Evolutionary conservation across 2,888 invertebrate species (phyloP).

Genomic region (Trichogramma evanescens): DNA sequence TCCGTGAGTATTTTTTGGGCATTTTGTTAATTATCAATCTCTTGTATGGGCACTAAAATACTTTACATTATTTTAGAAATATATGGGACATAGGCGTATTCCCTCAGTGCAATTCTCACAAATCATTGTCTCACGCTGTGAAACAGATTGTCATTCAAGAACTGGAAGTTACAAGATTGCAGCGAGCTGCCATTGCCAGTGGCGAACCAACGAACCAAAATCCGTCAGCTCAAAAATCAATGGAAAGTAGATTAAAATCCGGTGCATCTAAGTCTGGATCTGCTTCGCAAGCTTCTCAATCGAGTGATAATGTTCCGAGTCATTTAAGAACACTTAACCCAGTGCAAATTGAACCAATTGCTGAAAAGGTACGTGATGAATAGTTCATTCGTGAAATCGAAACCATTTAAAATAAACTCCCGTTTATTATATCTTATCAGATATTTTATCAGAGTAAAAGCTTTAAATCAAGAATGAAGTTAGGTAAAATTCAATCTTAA

Average conservation of each 20-base stretch:
- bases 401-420: too few relatives aligned
- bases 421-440: too few relatives aligned
- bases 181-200: constrained; percentile 27
- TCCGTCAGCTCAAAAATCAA: neutral
- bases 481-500: too few relatives aligned
- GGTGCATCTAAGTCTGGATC: neutral
- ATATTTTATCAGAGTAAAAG: too few relatives aligned
- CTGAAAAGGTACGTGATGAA: constrained; percentile 4
- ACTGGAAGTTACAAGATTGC: constrained; percentile 37
- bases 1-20: constrained; percentile 33
- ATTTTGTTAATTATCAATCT: neutral
- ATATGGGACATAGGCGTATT: constrained; percentile 36
- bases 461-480: too few relatives aligned
- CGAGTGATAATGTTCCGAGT: constrained; percentile 43
- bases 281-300: neutral
- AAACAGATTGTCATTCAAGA: constrained; percentile 42
- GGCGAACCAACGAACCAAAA: neutral
- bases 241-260: neutral
- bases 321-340: constrained; percentile 54
- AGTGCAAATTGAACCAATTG: neutral
- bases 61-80: constrained; percentile 27
- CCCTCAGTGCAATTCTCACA: constrained; percentile 34
- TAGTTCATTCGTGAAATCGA: too few relatives aligned
- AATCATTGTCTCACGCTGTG: constrained; percentile 32
- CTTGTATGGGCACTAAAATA: neutral